Conservation (phyloP, 2,797 vertebrate genomes). For the Spinibarbus caldwelli region DNA sequence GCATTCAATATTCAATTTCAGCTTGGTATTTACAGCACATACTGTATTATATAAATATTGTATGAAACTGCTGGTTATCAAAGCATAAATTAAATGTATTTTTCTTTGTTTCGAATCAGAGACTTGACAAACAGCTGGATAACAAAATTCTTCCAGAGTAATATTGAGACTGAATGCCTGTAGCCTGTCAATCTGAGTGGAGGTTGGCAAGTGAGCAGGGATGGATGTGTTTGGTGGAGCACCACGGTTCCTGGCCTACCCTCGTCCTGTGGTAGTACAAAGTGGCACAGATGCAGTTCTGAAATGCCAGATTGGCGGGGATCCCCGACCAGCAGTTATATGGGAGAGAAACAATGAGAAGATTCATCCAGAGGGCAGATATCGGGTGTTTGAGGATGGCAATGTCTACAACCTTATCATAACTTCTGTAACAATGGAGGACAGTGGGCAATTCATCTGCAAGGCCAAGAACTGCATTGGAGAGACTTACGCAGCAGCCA, state of each 20-base stretch:
- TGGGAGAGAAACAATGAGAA: conserved; percentile 92
- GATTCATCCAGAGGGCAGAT: conserved; percentile 82
- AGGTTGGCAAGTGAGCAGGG: conserved; percentile 64
- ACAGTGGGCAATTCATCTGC: conserved; percentile 94
- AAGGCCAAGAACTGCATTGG: conserved; percentile 93
- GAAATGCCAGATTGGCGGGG: conserved; percentile 90
- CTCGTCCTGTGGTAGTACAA: conserved; percentile 87
- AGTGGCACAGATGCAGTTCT: conserved; percentile 88
- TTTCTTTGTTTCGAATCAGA: conserved; percentile 63
- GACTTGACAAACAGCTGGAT: conserved; percentile 59
- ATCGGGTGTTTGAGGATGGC: conserved; percentile 87
- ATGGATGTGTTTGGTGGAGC: conserved; percentile 91
- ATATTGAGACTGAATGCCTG: conserved; percentile 62
- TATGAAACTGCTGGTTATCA: background rate
- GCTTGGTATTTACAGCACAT: background rate
- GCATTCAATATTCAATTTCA: no score
- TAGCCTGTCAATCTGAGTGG: conserved; percentile 60
- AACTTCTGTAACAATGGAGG: conserved; percentile 79
- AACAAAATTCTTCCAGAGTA: conserved; percentile 46
- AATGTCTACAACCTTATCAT: conserved; percentile 92
- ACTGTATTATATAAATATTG: background rate
- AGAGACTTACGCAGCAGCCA: conserved; percentile 93
- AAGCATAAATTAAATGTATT: background rate
- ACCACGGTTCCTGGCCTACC: conserved; percentile 93
- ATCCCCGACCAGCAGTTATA: conserved; percentile 87